A percentile compares a stretch with the other conserved stretches of the same genome.
phyloP scores from a whole-genome alignment of 2,888 invertebrate species.

The Heliconius sara region DNA sequence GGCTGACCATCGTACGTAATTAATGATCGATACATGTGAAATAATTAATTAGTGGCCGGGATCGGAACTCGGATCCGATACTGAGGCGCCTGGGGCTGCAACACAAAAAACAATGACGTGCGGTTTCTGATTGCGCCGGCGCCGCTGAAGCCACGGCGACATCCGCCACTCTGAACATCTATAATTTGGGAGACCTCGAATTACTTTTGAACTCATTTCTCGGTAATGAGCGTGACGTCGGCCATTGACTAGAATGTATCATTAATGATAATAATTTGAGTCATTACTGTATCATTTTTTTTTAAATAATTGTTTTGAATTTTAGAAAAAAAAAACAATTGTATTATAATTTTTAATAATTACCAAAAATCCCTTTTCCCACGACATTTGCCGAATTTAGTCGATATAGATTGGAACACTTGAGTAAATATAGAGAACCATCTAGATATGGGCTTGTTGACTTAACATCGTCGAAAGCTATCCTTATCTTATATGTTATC shows the following conservation, averaged over 20 bases:
- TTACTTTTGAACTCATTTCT: constrained; percentile 80
- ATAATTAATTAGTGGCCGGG: constrained; percentile 81
- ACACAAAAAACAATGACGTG: constrained; percentile 84
- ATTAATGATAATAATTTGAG: constrained; percentile 81
- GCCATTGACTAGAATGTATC: constrained; percentile 76
- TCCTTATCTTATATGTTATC: constrained; percentile 41
- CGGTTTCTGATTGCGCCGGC: constrained; percentile 77
- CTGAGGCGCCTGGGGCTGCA: constrained; percentile 71
- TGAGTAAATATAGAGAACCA: constrained; percentile 1
- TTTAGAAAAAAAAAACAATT: not conserved
- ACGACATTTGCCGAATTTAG: not conserved
- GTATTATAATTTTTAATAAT: no score
- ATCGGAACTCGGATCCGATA: constrained; percentile 70
- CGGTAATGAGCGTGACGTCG: constrained; percentile 80
- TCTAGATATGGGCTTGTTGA: constrained; percentile 14
- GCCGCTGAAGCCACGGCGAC: constrained; percentile 75
- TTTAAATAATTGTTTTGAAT: constrained; percentile 41
- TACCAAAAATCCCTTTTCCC: not conserved
- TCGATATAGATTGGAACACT: constrained; percentile 5
- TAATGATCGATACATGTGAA: constrained; percentile 84
- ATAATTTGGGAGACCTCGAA: constrained; percentile 83
- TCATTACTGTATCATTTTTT: constrained; percentile 68
- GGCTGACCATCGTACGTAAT: constrained; percentile 68
- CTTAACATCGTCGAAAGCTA: constrained; percentile 23
- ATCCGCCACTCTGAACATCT: constrained; percentile 76